Conservation (phyloP, 2,888 invertebrate species). For the Tachina lurida region DNA sequence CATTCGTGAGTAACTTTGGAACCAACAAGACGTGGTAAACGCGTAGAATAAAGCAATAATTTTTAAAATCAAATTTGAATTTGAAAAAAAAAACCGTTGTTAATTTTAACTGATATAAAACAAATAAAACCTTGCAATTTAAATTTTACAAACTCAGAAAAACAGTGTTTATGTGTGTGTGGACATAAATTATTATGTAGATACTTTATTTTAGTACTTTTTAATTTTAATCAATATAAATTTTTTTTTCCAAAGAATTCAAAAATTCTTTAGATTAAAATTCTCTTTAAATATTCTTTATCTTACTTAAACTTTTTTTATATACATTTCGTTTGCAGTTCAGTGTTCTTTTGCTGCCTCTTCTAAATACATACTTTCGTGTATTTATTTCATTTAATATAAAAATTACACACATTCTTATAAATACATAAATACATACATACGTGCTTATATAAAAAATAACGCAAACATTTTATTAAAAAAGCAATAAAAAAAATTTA, state of each 20-base stretch:
- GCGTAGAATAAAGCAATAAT: constrained; percentile 48
- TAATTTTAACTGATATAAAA: constrained; percentile 34
- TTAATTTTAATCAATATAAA: not conserved
- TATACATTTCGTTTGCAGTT: constrained; percentile 52
- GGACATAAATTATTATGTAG: not conserved
- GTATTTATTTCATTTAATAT: constrained; percentile 48
- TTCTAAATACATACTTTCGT: constrained; percentile 44
- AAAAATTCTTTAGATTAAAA: constrained; percentile 39
- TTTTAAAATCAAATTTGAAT: constrained; percentile 47
- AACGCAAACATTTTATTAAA: constrained; percentile 45
- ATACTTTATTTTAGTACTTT: not conserved
- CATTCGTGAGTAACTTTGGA: constrained; percentile 80
- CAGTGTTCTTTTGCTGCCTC: constrained; percentile 54
- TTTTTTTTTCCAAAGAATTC: constrained; percentile 12
- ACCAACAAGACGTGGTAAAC: constrained; percentile 77
- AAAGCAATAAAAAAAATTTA: constrained; percentile 23
- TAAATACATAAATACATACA: not conserved
- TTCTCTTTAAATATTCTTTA: constrained; percentile 29
- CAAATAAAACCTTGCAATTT: constrained; percentile 16
- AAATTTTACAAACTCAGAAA: constrained; percentile 12
- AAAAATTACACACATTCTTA: constrained; percentile 6
- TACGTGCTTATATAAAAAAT: constrained; percentile 34
- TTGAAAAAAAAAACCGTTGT: constrained; percentile 57
- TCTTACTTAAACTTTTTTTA: constrained; percentile 24
- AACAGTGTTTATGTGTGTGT: constrained; percentile 41